Conservation (phyloP, 1,140 invertebrate genomes). For the Olivierus martensii region DNA sequence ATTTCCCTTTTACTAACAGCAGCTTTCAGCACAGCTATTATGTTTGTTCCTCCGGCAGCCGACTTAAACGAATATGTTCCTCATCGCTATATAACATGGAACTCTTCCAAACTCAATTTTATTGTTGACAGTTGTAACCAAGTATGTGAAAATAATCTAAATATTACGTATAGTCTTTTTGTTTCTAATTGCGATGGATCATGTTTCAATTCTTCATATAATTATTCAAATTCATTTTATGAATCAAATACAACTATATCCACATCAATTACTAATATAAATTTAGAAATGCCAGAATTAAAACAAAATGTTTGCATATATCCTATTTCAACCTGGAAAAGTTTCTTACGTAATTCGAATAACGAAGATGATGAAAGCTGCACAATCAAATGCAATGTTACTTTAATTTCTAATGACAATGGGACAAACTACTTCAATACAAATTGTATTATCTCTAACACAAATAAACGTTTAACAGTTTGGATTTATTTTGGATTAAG, state of each 20-base stretch:
- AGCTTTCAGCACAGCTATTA: conserved; percentile 47
- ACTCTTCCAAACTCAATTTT: background rate
- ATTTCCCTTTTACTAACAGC: conserved; percentile 46
- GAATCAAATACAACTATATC: background rate
- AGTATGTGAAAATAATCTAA: background rate
- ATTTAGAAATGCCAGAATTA: no score
- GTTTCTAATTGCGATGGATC: background rate
- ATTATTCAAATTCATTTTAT: no score
- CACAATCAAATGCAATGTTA: background rate
- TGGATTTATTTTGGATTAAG: conserved; percentile 58
- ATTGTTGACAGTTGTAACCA: background rate
- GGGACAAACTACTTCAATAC: background rate
- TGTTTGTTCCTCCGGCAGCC: conserved; percentile 35
- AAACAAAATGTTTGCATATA: no score
- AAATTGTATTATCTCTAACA: background rate
- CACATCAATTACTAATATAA: background rate
- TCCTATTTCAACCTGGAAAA: no score
- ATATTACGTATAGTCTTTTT: no score
- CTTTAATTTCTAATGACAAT: background rate
- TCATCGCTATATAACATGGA: no score
- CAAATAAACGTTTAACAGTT: conserved; percentile 43
- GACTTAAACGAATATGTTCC: no score
- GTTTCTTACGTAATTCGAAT: no score
- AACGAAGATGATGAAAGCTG: background rate
- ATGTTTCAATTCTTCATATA: background rate